Percentiles rank a stretch among this genome's conserved stretches.
phyloP scores from a whole-genome alignment of 1,140 invertebrate genomes.

The Spodoptera frugiperda region DNA sequence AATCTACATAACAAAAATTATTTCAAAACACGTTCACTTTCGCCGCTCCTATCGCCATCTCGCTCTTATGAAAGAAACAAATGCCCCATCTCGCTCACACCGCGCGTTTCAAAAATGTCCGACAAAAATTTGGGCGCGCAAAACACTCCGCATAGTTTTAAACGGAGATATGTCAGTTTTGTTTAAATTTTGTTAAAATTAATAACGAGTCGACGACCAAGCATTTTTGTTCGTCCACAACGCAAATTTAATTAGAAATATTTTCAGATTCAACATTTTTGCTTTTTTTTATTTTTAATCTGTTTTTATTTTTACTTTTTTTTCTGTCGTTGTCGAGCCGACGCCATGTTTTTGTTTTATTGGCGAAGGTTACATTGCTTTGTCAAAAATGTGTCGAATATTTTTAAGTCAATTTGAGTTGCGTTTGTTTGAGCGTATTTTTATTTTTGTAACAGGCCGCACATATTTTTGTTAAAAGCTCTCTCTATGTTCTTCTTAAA shows the following conservation, averaged over 20 bases:
- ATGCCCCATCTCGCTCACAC: conserved; percentile 50
- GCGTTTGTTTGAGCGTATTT: background rate
- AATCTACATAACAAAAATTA: conserved; percentile 32
- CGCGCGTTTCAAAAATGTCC: conserved; percentile 55
- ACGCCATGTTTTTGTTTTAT: conserved; percentile 31
- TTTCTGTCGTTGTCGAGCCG: conserved; percentile 3
- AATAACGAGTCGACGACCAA: conserved; percentile 68
- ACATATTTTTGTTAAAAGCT: too few relatives aligned
- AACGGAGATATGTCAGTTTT: conserved; percentile 80
- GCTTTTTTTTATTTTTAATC: conserved; percentile 54
- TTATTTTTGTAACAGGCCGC: too few relatives aligned
- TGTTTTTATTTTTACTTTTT: conserved; percentile 4
- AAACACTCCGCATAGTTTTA: conserved; percentile 75
- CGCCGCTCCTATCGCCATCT: conserved; percentile 37
- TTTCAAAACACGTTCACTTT: conserved; percentile 20
- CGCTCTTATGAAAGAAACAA: conserved; percentile 47
- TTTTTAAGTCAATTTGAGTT: background rate
- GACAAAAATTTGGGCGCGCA: conserved; percentile 64
- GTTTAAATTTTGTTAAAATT: conserved; percentile 83
- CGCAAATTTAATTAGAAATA: conserved; percentile 80
- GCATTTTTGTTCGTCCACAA: conserved; percentile 65
- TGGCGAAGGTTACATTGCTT: conserved; percentile 24
- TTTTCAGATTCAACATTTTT: conserved; percentile 70
- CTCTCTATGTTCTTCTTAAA: too few relatives aligned
- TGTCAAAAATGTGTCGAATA: conserved; percentile 29